Base-by-base conservation (phyloP, 2,888 invertebrate genomes). In the Ormyrus labotus region DNA sequence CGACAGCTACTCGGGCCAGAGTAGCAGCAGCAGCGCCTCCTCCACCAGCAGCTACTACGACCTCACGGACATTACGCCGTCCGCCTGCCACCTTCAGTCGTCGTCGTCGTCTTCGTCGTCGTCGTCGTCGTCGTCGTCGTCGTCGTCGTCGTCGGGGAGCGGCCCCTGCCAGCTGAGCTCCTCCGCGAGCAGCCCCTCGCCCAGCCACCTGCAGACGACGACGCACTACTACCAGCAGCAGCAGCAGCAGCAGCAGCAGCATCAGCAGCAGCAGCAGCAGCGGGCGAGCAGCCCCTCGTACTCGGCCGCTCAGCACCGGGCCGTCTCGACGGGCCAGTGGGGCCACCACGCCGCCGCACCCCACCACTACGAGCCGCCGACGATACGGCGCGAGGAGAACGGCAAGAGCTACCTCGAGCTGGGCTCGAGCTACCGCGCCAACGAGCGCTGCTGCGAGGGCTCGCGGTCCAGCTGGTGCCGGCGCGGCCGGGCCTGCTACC, bases 321-420 rank as follows among this genome's bases (percentile, higher is more conserved):
- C 89, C 91, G 82, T 88, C 90, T 85, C 88, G 91, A 77, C 91
- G 89, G 60, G 70, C 69, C 85, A 86, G 58, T 88, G 88, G 88
- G 86, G 84, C 11, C 80, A 81, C 50, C 80, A 80, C 45, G 13
- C 81, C 53, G 64, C 55, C 19, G 85, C 89, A 51, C 88, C 89
- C 63, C 89, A 90, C 83, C 91, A 93, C 86, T 92, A 93, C 87
- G 92, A 92, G 84, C 92, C 92, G 5, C 92, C 92, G 72, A 96
- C 96, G 88, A 97, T 97, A 90, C 94, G 96, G 83, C 94, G 95
- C 85, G 97, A 96, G 86, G 96, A 96, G 91, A 97, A 97, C 91
- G 97, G 97, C 87, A 97, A 97, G 92, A 96, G 96, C 84, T 97
- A 97, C 92, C 92, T 97, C 89, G 96, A 97, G 92, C 92, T 97